Evolutionary conservation across 2,797 vertebrate species (phyloP), one percentile per base, ranked within the genome.

Genomic region (Gorsachius magnificus): DNA sequence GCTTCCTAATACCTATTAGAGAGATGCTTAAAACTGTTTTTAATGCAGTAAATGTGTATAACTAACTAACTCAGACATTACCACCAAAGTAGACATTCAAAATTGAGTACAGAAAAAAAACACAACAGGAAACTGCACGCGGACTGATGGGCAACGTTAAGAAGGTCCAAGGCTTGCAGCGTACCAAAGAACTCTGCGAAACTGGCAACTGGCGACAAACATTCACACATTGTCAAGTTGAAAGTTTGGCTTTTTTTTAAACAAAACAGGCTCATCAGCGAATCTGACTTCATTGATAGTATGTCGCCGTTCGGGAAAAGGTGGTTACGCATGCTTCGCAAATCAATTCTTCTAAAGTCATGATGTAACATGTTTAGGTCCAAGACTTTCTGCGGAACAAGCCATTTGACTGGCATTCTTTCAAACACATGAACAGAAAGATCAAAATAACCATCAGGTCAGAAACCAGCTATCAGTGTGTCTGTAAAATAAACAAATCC

Each of bases 401-500:
- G 79, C 70, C 68, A 83, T 87, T 81, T 82, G 72, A 89, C 36
- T 89, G 66, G 76, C 95, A 93, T 97, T 93, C 87, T 96, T 97
- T 96, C 89, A 96, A 97, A 96, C 92, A 13, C 65, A 97, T 90
- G 95, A 96, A 97, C 85, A 97, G 89, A 77, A 85, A 72, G 71
- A 96, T 95, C 94, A 97, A 97, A 97, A 96, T 93, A 95, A 91
- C 91, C 78, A 4, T 95, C 95, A 81, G 64, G 41, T 94, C 97
- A 97, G 94, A 97, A 97, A 95, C 60, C 86, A 38, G 93, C 97
- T 91, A 94, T 92, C 95, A 97, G 95, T 61, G 38, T 90, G 92
- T 84, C 72, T 93, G 74, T 84, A 97, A 98, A 97, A 98, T 94
- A 98, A 98, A 97, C 87, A 97, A 91, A 90, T 71, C 95, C 83